Conservation (phyloP, 92 coral and sea anemone species). For the Plumapathes pennacea region DNA sequence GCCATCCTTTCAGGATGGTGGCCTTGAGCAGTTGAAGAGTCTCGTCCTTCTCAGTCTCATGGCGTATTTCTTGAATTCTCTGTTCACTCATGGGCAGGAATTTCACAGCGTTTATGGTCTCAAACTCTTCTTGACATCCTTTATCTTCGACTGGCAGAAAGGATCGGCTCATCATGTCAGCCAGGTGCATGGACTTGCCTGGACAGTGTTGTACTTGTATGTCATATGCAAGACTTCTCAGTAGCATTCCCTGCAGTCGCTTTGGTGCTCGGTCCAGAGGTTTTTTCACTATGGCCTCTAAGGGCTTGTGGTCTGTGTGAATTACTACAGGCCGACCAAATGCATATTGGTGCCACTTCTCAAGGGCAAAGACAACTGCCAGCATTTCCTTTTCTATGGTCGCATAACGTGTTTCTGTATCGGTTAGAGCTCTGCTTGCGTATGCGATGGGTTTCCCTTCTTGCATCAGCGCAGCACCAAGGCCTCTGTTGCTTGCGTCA, state of each 20-base stretch:
- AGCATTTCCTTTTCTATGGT: constrained; percentile 20
- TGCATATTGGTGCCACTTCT: constrained; percentile 25
- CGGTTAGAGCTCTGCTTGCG: constrained; percentile 9
- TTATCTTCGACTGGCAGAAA: background rate
- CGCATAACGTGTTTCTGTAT: constrained; percentile 7
- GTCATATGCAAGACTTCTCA: constrained; percentile 8
- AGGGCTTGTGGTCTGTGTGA: constrained; percentile 22
- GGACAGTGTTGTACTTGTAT: constrained; percentile 12
- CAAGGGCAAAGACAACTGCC: constrained; percentile 15
- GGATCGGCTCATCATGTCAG: constrained; percentile 18
- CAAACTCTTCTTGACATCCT: constrained; percentile 5
- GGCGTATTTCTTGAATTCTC: constrained; percentile 4
- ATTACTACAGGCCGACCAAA: constrained; percentile 12
- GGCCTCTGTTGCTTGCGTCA: constrained; percentile 9
- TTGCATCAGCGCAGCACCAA: constrained; percentile 18
- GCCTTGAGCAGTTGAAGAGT: constrained; percentile 3
- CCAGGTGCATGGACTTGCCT: constrained; percentile 12
- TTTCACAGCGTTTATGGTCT: constrained; percentile 9
- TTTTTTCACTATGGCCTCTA: constrained; percentile 20
- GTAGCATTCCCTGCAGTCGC: constrained; percentile 30
- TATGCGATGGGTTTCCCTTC: constrained; percentile 15
- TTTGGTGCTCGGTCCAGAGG: constrained; percentile 19
- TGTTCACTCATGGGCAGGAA: constrained; percentile 3
- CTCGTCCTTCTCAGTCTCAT: constrained; percentile 3
- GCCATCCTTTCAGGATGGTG: constrained; percentile 29